phyloP scores from a whole-genome alignment of 2,888 invertebrate genomes.

The Acleris cristana region DNA sequence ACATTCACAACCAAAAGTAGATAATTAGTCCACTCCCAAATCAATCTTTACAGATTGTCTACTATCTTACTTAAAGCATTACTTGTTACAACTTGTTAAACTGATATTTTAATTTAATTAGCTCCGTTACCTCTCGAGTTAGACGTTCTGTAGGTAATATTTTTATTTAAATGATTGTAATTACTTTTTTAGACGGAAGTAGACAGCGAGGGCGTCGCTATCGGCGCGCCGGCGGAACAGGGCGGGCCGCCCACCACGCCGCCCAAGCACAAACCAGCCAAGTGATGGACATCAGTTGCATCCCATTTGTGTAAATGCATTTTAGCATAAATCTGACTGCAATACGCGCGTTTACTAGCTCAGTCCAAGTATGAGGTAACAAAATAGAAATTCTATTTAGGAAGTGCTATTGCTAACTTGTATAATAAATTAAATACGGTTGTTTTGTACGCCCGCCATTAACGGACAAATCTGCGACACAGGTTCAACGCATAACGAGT shows the following conservation, averaged over 20 bases:
- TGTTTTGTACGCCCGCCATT: background rate
- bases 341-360: background rate
- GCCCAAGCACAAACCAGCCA: slow-evolving; percentile 74
- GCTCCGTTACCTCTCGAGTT: no score
- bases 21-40: background rate
- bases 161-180: no score
- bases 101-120: no score
- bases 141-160: no score
- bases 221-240: slow-evolving; percentile 78
- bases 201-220: slow-evolving; percentile 79
- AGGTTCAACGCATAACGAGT: no score
- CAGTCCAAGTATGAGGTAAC: background rate
- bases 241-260: slow-evolving; percentile 80
- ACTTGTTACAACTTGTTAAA: no score
- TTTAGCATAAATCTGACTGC: slow-evolving; percentile 7
- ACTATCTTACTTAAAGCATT: no score
- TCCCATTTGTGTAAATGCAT: slow-evolving; percentile 20
- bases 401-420: slow-evolving; percentile 3
- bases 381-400: background rate
- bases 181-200: slow-evolving; percentile 67
- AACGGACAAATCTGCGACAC: no score
- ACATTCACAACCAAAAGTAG: background rate
- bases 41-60: no score
- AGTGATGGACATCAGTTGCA: slow-evolving; percentile 62
- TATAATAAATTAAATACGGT: background rate